Evolutionary conservation across 2,888 invertebrate species (phyloP).

Genomic region (Mamestra brassicae): DNA sequence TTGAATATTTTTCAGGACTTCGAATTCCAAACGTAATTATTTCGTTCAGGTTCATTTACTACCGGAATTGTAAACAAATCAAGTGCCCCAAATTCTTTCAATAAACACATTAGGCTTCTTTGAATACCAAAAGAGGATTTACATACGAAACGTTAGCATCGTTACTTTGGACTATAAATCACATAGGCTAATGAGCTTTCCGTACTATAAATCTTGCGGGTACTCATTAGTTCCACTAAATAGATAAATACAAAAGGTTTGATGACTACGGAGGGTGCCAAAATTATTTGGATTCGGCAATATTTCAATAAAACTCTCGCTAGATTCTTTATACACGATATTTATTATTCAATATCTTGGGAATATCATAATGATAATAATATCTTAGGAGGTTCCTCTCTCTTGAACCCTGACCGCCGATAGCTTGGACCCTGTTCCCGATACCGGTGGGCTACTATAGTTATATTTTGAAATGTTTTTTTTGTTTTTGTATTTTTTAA

Average conservation of each 20-base stretch:
- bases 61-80: conserved; percentile 13
- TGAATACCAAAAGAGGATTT: conserved; percentile 60
- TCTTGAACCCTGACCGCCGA: too few species aligned
- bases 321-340: too few species aligned
- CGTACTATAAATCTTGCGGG: conserved; percentile 67
- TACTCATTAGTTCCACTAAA: conserved; percentile 64
- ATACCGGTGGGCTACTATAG: too few species aligned
- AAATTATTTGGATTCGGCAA: neutral
- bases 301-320: too few species aligned
- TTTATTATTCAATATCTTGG: too few species aligned
- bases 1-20: neutral
- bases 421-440: too few species aligned
- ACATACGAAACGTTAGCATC: conserved; percentile 60
- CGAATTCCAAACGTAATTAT: conserved; percentile 8
- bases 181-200: conserved; percentile 64
- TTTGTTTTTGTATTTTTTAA: too few species aligned
- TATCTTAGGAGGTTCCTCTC: too few species aligned
- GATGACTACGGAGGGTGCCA: neutral
- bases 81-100: conserved; percentile 31
- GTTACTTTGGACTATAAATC: conserved; percentile 68
- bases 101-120: conserved; percentile 47
- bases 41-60: conserved; percentile 3
- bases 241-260: conserved; percentile 31
- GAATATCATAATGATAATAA: too few species aligned
- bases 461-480: too few species aligned